Base-by-base conservation (phyloP, 1,140 invertebrate species). In the Ceratina japonica region DNA sequence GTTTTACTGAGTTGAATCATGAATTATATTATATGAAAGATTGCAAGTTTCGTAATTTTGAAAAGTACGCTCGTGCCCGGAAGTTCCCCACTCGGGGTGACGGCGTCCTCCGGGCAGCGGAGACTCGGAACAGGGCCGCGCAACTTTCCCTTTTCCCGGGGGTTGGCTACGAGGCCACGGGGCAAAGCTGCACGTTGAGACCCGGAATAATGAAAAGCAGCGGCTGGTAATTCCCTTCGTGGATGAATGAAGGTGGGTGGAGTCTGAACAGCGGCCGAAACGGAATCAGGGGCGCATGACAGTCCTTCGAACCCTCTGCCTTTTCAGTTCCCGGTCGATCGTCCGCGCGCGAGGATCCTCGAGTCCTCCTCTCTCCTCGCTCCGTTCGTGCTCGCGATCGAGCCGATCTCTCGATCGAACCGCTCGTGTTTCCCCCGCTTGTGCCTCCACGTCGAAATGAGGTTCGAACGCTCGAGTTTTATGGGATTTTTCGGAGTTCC, bases 311-410 rank as follows among this genome's bases (percentile, higher is more conserved):
- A 70, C 71, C 80, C 85, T 70, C 78, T 79, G 61, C 56, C 81
- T 83, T 83, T 84, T 85, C 86, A 89, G 88, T 89, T 82, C 65
- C 76, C 82, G 81, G 79, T 81, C 75, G 86, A 70, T 73, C 81
- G 80, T 75, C 52, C 82, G 65, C 70, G 69, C 65, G 88, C n/a
- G 69, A 79, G 80, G 85, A 83, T 83, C 79, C 51, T 37, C 58
- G n/a, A 65, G 58, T 77, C 73, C 52, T 66, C 64, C 18, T 54
- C 64, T 51, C 1, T 51, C 0, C 49, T 31, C 27, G 27, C 27
- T n/a, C n/a, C 44, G 2, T 5, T 49, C 31, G 5, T 24, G 44
- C 10, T 5, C 18, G 0, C 24, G 66, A 54, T 70, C 66, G 18
- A 70, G 20, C 8, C 18, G 66, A 70, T 52, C 49, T n/a, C 18